Evolutionary conservation across 2,113 vertebrate species (phyloP).

Genomic region (Urocitellus parryii): DNA sequence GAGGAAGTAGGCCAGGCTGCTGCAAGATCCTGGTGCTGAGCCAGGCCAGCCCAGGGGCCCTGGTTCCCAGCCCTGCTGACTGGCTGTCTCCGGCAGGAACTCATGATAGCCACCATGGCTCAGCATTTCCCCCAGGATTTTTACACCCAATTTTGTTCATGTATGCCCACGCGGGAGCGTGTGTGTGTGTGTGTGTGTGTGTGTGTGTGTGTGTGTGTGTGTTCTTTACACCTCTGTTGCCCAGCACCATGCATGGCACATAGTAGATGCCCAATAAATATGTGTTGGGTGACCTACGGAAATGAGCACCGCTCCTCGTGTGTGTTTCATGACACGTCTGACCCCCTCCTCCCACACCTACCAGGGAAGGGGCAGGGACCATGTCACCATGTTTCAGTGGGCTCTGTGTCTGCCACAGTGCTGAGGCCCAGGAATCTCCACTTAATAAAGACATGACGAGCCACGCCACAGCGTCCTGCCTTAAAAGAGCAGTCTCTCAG

Average conservation of each 20-base stretch:
- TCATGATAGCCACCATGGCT: background rate
- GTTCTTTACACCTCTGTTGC: background rate
- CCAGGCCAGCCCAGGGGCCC: background rate
- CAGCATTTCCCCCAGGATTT: background rate
- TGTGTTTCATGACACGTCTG: background rate
- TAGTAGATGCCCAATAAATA: background rate
- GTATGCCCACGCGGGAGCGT: no score
- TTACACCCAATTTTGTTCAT: background rate
- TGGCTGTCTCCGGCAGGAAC: background rate
- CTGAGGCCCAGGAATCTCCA: background rate
- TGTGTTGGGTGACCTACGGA: background rate
- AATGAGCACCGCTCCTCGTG: background rate
- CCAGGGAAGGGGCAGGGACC: background rate
- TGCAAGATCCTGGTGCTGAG: background rate
- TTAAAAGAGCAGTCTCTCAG: background rate
- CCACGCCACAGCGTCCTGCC: background rate
- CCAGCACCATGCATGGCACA: no score
- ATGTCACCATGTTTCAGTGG: rapidly evolving
- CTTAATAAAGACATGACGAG: background rate
- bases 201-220: background rate
- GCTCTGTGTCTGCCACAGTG: background rate
- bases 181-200: no score
- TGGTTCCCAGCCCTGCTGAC: background rate
- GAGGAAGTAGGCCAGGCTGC: rapidly evolving
- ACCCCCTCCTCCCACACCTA: background rate